Base-by-base conservation (phyloP, 2,888 invertebrate genomes). In the Tiliacea aurago region DNA sequence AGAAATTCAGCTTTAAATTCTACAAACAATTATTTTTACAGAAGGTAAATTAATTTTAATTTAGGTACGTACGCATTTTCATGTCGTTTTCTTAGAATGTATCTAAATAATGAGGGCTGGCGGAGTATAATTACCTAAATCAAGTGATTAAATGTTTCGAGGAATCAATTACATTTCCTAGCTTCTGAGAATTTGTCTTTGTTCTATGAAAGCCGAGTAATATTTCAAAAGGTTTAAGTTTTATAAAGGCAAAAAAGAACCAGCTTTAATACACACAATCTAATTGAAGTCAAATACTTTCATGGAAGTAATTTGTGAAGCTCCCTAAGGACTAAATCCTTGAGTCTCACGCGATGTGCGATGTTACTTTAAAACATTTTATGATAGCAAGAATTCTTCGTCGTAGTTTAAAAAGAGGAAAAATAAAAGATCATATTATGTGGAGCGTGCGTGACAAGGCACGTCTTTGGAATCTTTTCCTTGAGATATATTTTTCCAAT, bases 361-460 rank as follows among this genome's bases (percentile, higher is more conserved):
- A 63, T 53, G 56, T 69, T 55, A 74, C 58, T 84, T 75, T 79
- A 80, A 76, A 80, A 76, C 72, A 77, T 70, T 83, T 77, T 79
- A 72, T 67, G 51, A 41, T 67, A 61, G 43, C 56, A 53, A 72
- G 63, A 78, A 71, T 81, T 77, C 58, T 65, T 68, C 51, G 61
- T 37, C 47, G 69, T 55, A 75, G 64, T 79, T 84, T 81, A 70
- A 62, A 69, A 59, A 70, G 23, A 74, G 49, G 62, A 84, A 80
- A 85, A 85, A 83, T 80, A 88, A 78, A 82, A 76, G 72, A 67
- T 67, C 72, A 70, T 43, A 78, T 64, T 43, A 78, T 64, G 68
- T 70, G 73, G 71, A 66, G 79, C 86, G 89, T 85, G 87, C 88
- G 87, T 90, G 91, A 88, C 87, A 84, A 78, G 84, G 82, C 80